Base-by-base conservation (phyloP, 2,113 vertebrate species). In the Melospiza georgiana region DNA sequence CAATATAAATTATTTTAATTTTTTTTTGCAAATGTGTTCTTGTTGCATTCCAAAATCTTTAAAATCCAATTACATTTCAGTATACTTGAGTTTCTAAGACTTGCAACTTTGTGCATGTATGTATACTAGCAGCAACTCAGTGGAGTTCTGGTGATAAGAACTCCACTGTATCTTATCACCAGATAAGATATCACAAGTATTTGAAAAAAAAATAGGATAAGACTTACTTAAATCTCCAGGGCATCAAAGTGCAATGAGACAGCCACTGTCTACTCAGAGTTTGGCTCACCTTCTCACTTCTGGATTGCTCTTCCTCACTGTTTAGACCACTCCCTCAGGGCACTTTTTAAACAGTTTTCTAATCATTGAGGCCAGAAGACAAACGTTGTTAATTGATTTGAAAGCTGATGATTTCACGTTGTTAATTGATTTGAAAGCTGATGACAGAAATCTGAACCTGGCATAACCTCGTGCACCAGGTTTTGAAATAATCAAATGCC, bases 401-500 rank as follows among this genome's bases (percentile, higher is more conserved):
- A 77, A 39, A 39, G 37, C 37, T 39, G 37, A 39, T 39, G 10
- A 39, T 11, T 39, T 39, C 37, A 39, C 5, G 3, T 11, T 46
- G 6, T 24, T 35, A 86, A 68, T 12, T 63, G 59, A 43, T 92
- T 63, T 81, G 74, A 77, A 91, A 48, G 21, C 13, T 69, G 51
- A 37, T 23, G 21, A 54, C 30, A 83, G 62, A 44, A 68, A 51
- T 2, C 16, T 51, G 30, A 5, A 28, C 28, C 15, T 59, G 44
- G 6, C 1, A 0, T 28, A 52, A 44, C 44, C 31, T 76, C 5
- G 0, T 35, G 49, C 1, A 1, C 35, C 76, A 58, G 18, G 25
- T 82, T 76, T 73, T 51, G 49, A 49, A 37, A 37, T 48, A 55
- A 37, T 49, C n/a, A 54, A 62, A 58, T 30, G 20, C 7, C 12